phyloP scores from a whole-genome alignment of 1,140 invertebrate genomes.

The Diachasma alloeum region DNA sequence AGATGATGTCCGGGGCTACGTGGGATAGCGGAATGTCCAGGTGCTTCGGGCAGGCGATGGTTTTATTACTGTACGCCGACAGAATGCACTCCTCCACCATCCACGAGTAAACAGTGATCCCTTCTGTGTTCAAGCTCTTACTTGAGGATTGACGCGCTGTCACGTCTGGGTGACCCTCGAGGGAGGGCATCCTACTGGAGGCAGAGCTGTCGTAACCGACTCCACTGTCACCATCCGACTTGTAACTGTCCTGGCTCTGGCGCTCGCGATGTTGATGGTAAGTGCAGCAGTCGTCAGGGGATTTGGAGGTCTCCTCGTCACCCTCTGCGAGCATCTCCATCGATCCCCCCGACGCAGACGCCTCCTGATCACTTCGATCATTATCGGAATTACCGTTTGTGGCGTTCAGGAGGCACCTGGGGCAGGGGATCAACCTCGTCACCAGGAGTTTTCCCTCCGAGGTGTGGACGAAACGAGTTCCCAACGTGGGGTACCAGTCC shows the following conservation, averaged over 20 bases:
- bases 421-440: slow-evolving; percentile 93
- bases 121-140: slow-evolving; percentile 44
- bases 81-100: slow-evolving; percentile 97
- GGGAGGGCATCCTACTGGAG: slow-evolving; percentile 81
- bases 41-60: slow-evolving; percentile 78
- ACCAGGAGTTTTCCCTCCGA: slow-evolving; percentile 95
- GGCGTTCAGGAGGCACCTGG: slow-evolving; percentile 75
- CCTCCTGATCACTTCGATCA: slow-evolving; percentile 50
- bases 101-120: slow-evolving; percentile 72
- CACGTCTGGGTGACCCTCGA: slow-evolving; percentile 76
- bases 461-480: slow-evolving; percentile 96
- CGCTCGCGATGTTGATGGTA: slow-evolving; percentile 44
- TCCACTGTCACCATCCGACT: slow-evolving; percentile 82
- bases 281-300: background rate
- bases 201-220: slow-evolving; percentile 76
- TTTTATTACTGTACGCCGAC: slow-evolving; percentile 77
- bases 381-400: slow-evolving; percentile 50
- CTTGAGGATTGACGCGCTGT: slow-evolving; percentile 30
- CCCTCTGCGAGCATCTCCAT: slow-evolving; percentile 32
- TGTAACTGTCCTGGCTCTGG: slow-evolving; percentile 73
- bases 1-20: slow-evolving; percentile 88
- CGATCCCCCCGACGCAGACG: slow-evolving; percentile 41
- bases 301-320: slow-evolving; percentile 31
- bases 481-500: slow-evolving; percentile 97
- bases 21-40: slow-evolving; percentile 75